Evolutionary conservation across 2,113 vertebrate species (phyloP).

Genomic region (Phrynosoma platyrhinos): DNA sequence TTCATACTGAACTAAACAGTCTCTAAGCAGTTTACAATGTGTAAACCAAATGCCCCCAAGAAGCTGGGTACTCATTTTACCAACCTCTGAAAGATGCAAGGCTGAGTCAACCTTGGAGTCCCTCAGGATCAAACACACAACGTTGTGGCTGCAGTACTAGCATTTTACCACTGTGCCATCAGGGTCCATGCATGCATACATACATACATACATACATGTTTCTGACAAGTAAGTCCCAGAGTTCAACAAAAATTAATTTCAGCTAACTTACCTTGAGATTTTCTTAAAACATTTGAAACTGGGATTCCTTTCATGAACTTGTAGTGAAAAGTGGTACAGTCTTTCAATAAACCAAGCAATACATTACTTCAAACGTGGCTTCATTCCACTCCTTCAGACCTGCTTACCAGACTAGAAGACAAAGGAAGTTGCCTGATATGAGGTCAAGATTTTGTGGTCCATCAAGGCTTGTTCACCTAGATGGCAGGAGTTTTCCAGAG

Average conservation of each 20-base stretch:
- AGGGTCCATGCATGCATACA: too few species aligned
- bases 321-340: not conserved
- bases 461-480: not conserved
- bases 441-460: not conserved
- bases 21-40: too few species aligned
- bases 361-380: not conserved
- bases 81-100: too few species aligned
- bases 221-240: not conserved
- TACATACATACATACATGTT: too few species aligned
- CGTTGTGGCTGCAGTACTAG: too few species aligned
- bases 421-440: not conserved
- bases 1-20: too few species aligned
- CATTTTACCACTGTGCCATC: too few species aligned
- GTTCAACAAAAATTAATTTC: not conserved
- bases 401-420: not conserved
- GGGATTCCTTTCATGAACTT: too few species aligned
- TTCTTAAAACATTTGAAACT: not conserved
- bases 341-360: not conserved
- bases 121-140: too few species aligned
- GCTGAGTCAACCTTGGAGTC: too few species aligned
- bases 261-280: not conserved
- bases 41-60: too few species aligned
- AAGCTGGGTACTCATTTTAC: too few species aligned
- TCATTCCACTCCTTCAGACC: not conserved
- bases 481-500: not conserved